These are phyloP conservation scores for Theristus sp. DNA, from an alignment of 2,888 invertebrate species.

Conservation along the genomic window DNA sequence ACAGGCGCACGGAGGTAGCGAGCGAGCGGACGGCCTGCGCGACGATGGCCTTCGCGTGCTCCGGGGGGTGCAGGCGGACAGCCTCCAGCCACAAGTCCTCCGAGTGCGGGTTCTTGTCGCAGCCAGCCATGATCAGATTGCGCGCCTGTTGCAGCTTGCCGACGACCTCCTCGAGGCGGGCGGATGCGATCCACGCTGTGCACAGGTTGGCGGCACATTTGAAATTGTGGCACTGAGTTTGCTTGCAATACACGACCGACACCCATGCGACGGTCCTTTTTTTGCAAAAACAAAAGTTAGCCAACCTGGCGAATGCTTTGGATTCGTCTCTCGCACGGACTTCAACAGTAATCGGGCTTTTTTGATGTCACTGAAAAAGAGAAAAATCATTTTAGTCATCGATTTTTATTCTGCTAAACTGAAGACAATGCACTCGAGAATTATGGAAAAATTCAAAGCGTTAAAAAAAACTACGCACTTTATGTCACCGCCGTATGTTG, in stretches of 20 bases:
- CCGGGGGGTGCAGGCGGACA: constrained; percentile 49
- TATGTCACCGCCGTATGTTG: constrained; percentile 72
- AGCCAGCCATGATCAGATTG: constrained; percentile 95
- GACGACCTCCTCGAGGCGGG: constrained; percentile 77
- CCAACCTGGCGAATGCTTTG: constrained; percentile 71
- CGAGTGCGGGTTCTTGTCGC: constrained; percentile 74
- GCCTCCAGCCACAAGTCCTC: constrained; percentile 98
- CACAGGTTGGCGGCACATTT: no score
- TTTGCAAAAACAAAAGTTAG: no score
- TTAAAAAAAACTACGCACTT: constrained; percentile 9
- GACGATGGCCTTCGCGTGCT: constrained; percentile 14
- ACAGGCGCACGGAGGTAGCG: constrained; percentile 82
- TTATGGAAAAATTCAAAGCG: background rate
- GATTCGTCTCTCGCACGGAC: constrained; percentile 86
- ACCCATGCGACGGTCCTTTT: no score
- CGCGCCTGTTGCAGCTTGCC: constrained; percentile 28
- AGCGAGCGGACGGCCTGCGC: constrained; percentile 63
- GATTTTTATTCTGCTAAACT: background rate
- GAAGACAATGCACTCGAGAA: background rate
- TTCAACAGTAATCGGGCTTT: constrained; percentile 70
- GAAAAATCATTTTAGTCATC: background rate
- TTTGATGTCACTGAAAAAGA: constrained; percentile 18
- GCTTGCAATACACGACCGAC: no score
- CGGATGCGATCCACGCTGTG: constrained; percentile 90
- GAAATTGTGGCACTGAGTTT: no score